A percentile compares a stretch with the other conserved stretches of the same genome.
Conservation (phyloP, 2,797 vertebrate species). For the Typhlichthys subterraneus region DNA sequence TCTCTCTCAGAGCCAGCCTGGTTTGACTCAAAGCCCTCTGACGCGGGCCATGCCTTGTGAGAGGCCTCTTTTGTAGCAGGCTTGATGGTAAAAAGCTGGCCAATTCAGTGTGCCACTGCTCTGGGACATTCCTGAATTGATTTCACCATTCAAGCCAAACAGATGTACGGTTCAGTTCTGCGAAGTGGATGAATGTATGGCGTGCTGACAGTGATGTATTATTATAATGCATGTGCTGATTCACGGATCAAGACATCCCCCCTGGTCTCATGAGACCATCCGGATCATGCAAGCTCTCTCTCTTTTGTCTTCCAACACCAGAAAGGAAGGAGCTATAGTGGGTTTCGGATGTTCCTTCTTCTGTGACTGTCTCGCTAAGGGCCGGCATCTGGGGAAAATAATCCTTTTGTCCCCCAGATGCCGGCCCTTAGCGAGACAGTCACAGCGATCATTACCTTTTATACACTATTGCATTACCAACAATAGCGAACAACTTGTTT, state of each 20-base stretch:
- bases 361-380: too few species aligned
- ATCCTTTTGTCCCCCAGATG: too few species aligned
- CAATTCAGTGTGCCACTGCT: constrained; percentile 27
- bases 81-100: constrained; percentile 45
- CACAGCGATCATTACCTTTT: constrained; percentile 46
- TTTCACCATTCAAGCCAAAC: constrained; percentile 52
- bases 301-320: constrained; percentile 34
- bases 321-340: constrained; percentile 24
- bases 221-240: constrained; percentile 42
- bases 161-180: constrained; percentile 49
- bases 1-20: constrained; percentile 34
- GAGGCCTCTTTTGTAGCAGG: constrained; percentile 60
- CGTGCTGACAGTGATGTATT: constrained; percentile 27
- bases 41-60: constrained; percentile 24
- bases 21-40: constrained; percentile 45
- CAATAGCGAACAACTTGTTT: constrained; percentile 38
- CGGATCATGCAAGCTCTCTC: constrained; percentile 17
- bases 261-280: constrained; percentile 30
- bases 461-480: constrained; percentile 3
- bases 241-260: constrained; percentile 45
- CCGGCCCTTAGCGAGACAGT: constrained; percentile 27
- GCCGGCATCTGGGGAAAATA: too few species aligned
- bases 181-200: constrained; percentile 24
- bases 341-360: constrained; percentile 21
- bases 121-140: constrained; percentile 49